phyloP scores from a whole-genome alignment of 2,797 vertebrate species.

The Moxostoma hubbsi region DNA sequence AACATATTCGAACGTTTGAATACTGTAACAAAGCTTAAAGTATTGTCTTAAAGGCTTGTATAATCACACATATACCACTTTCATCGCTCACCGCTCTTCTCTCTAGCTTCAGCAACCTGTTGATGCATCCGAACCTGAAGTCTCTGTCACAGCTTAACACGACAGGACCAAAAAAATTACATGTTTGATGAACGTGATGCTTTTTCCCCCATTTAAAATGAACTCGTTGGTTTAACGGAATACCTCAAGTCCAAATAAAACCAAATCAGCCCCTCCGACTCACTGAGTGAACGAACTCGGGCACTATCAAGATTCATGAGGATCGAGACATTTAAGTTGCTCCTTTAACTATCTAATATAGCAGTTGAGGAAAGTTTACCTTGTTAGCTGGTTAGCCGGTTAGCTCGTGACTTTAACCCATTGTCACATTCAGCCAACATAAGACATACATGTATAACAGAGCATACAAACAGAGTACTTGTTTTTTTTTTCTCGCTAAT shows the following conservation, averaged over 20 bases:
- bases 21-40: not conserved
- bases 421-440: not conserved
- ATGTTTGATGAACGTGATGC: too few species aligned
- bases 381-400: conserved; percentile 30
- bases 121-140: conserved; percentile 26
- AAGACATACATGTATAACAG: not conserved
- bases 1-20: not conserved
- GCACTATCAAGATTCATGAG: not conserved
- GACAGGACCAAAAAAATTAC: not conserved
- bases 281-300: not conserved
- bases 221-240: not conserved
- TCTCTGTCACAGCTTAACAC: not conserved
- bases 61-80: not conserved
- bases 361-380: conserved; percentile 17
- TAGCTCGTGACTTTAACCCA: conserved; percentile 3
- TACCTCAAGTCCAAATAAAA: not conserved
- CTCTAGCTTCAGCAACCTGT: conserved; percentile 33
- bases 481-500: not conserved
- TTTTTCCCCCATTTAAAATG: not conserved
- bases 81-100: not conserved
- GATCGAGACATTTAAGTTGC: not conserved
- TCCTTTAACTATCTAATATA: not conserved
- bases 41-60: not conserved
- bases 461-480: not conserved
- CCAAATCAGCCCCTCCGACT: not conserved